Base-by-base conservation (phyloP, 2,797 vertebrate genomes). In the Myripristis murdjan region DNA sequence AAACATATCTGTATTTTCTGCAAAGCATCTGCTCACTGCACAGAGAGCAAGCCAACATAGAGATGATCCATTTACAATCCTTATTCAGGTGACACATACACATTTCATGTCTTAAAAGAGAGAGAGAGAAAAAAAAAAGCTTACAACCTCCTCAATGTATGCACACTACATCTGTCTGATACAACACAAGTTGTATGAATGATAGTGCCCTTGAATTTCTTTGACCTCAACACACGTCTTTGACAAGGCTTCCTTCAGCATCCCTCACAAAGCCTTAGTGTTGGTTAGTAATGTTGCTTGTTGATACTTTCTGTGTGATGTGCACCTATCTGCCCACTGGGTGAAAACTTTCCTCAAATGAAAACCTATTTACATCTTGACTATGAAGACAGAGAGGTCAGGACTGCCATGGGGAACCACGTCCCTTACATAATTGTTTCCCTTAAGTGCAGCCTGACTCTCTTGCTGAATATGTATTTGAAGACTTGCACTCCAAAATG, bases 11-110 rank as follows among this genome's bases (percentile, higher is more conserved):
- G 39, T 52, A 10, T 56, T 49, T 39, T 39, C 67, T 24, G 26
- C 22, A 28, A 35, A 16, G 48, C 54, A 64, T 83, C 52, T 67
- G 66, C 49, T 62, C 10, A 12, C 39, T 37, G 46, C 52, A 47
- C 49, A 12, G 14, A 55, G 16, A 56, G 3, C 16, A 48, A 60
- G 23, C 11, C 14, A 6, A 49, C 55, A 52, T 37, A 55, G 26
- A 67, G 33, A 33, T 1, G 16, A 65, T 28, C 23, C 1, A 48
- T 55, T 20, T 63, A 6, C 15, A 22, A 52, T 18, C 24, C 5
- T 63, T 14, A 48, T 60, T 61, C 46, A 41, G 16, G 6, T 15
- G 15, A 16, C 16, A 12, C 24, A 39, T 23, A 37, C 18, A 53
- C n/a, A 35, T 3, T 20, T 4, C 5, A 2, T 26, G 0, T 18